These are phyloP conservation scores for Cyanoramphus novaezelandiae DNA, from an alignment of 2,113 vertebrate genomes.

Conservation along the genomic window DNA sequence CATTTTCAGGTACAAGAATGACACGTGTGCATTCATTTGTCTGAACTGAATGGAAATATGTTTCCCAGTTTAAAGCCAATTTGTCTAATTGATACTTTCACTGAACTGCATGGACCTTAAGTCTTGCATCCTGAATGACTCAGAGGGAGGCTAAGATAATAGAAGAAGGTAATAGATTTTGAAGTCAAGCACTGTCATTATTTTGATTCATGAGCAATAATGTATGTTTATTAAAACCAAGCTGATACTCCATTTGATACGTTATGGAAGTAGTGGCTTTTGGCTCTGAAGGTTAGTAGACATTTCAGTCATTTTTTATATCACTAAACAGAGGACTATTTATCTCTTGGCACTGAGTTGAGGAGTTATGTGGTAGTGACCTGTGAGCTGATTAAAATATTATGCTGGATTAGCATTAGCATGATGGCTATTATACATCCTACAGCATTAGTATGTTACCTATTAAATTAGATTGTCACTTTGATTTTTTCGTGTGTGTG, in stretches of 20 bases:
- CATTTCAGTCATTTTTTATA: background rate
- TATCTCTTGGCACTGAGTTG: background rate
- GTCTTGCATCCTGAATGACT: background rate
- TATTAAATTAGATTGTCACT: background rate
- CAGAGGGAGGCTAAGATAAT: background rate
- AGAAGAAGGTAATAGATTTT: background rate
- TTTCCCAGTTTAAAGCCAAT: background rate
- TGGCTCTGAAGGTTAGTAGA: background rate
- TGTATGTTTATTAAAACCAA: background rate
- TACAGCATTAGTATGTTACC: background rate
- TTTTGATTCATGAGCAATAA: background rate
- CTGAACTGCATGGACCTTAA: background rate
- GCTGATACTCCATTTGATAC: background rate
- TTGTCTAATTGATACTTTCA: background rate
- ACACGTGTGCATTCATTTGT: background rate
- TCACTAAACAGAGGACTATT: background rate
- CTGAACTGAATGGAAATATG: background rate
- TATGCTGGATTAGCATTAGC: background rate
- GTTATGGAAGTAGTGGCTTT: background rate
- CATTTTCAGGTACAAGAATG: background rate
- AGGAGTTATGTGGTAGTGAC: background rate
- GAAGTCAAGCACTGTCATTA: background rate
- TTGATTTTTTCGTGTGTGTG: background rate
- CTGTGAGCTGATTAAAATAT: background rate
- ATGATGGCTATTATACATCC: background rate